phyloP scores from a whole-genome alignment of 2,797 vertebrate genomes.

The Enteromius unitaeniatus region DNA sequence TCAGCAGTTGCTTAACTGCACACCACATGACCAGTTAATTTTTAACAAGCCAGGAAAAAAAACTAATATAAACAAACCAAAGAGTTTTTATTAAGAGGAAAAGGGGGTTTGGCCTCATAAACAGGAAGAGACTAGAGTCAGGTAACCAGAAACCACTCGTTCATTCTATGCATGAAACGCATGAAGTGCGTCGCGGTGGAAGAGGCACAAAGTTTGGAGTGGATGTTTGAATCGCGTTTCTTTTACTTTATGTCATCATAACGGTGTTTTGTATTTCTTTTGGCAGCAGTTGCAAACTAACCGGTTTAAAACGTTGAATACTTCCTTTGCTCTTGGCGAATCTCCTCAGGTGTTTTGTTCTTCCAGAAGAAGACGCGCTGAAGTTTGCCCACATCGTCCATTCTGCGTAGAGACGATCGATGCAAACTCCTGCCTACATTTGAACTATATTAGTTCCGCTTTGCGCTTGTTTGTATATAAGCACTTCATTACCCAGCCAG shows the following conservation, averaged over 20 bases:
- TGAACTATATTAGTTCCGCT: constrained; percentile 21
- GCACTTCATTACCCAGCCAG: not conserved
- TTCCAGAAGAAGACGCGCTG: not conserved
- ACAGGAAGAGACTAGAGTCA: constrained; percentile 47
- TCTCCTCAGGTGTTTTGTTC: constrained; percentile 32
- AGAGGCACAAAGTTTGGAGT: not conserved
- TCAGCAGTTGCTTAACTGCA: constrained; percentile 24
- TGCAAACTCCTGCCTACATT: constrained; percentile 3
- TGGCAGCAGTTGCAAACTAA: constrained; percentile 7
- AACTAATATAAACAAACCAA: not conserved
- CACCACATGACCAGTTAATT: constrained; percentile 30
- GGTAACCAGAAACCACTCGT: constrained; percentile 48
- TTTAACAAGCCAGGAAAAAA: constrained; percentile 24
- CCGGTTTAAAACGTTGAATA: not conserved
- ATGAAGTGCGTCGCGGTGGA: constrained; percentile 1
- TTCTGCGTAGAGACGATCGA: not conserved
- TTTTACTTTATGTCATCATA: not conserved
- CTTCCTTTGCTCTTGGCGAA: not conserved
- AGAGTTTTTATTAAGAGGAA: not conserved
- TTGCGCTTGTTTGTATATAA: not conserved
- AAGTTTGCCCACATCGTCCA: not conserved
- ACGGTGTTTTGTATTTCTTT: not conserved
- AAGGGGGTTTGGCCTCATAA: constrained; percentile 42
- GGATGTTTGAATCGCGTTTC: not conserved
- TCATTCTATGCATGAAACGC: not conserved